A percentile compares a stretch with the other conserved stretches of the same genome.
These are phyloP conservation scores for Bombus pyrosoma DNA, from an alignment of 1,140 invertebrate genomes.

Conservation along the genomic window DNA sequence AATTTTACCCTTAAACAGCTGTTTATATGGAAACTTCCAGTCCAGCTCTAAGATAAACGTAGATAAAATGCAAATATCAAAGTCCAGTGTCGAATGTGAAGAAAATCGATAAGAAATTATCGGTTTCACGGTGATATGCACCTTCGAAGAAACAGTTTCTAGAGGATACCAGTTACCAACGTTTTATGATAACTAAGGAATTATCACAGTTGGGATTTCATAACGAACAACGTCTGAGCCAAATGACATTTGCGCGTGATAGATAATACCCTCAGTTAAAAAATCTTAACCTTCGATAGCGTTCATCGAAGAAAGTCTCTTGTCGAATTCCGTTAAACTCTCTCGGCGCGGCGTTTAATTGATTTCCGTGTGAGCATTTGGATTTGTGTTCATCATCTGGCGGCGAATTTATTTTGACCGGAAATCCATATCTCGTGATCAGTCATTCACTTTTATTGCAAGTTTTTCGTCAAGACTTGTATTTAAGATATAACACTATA, in stretches of 20 bases:
- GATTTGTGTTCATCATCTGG: not conserved
- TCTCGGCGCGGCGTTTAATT: not conserved
- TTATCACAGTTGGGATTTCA: slow-evolving; percentile 34
- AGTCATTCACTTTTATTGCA: not conserved
- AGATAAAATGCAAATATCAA: not conserved
- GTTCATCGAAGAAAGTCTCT: slow-evolving; percentile 20
- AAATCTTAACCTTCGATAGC: slow-evolving; percentile 57
- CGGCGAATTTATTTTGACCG: not conserved
- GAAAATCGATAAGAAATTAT: slow-evolving; percentile 1
- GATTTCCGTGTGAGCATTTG: slow-evolving; percentile 20
- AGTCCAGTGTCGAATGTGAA: not conserved
- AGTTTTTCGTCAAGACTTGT: not conserved
- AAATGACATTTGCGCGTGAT: slow-evolving; percentile 40
- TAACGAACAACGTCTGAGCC: slow-evolving; percentile 20
- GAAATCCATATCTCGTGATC: not conserved
- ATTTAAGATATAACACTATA: not conserved
- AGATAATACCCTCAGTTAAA: slow-evolving; percentile 39
- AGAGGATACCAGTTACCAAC: not conserved
- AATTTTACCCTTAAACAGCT: not conserved
- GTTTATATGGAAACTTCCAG: too few species aligned
- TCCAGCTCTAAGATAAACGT: not conserved
- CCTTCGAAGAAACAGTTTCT: not conserved
- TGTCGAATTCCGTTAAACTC: slow-evolving; percentile 8
- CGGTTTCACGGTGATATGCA: not conserved
- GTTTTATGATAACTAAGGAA: slow-evolving; percentile 9